A percentile compares a stretch with the other conserved stretches of the same genome.
Evolutionary conservation across 2,888 invertebrate species (phyloP).

Genomic region (Aphodius granarius): DNA sequence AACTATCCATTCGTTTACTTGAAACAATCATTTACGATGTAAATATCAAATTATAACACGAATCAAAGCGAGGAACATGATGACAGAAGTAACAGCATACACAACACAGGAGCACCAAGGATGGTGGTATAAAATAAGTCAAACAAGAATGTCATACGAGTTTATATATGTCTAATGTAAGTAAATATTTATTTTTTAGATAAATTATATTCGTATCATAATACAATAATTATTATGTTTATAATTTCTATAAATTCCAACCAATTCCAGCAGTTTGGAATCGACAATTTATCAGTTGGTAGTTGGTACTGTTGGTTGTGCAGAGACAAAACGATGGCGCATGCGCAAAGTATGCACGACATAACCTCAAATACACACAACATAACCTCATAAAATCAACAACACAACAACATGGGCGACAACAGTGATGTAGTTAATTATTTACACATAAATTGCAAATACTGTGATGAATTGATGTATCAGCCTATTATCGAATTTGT

Average conservation of each 20-base stretch:
- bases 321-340: background rate
- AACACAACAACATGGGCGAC: background rate
- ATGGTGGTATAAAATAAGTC: background rate
- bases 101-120: conserved; percentile 16
- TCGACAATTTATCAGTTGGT: too few species aligned
- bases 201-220: too few species aligned
- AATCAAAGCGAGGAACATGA: conserved; percentile 27
- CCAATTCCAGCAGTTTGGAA: too few species aligned
- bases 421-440: background rate
- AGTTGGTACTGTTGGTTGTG: background rate
- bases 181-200: too few species aligned
- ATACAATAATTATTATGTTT: too few species aligned
- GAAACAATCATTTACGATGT: conserved; percentile 7
- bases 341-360: background rate
- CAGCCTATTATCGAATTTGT: conserved; percentile 63
- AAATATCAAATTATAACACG: background rate
- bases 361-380: background rate
- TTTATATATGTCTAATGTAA: too few species aligned
- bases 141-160: too few species aligned
- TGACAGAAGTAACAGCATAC: conserved; percentile 26
- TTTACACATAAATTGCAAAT: conserved; percentile 56
- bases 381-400: background rate
- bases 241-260: too few species aligned
- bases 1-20: background rate
- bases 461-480: conserved; percentile 59